Base-by-base conservation (phyloP, 2,113 vertebrate species). In the Odontesthes bonariensis region DNA sequence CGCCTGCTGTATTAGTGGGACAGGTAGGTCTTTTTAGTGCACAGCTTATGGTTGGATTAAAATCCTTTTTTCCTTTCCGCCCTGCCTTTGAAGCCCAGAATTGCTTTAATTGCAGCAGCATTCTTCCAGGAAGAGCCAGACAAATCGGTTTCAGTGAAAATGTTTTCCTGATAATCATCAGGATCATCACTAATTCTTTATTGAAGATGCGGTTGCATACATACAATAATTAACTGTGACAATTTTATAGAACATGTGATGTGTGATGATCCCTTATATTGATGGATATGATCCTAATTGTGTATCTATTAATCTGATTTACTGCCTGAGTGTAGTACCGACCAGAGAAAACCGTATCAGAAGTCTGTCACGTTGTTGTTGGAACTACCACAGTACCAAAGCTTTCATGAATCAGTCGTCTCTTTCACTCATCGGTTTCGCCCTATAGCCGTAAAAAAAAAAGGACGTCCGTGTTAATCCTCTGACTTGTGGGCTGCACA, bases 91-190 rank as follows among this genome's bases (percentile, higher is more conserved):
- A 70, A 47, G 56, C 8, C 2, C 31, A 35, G 33, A 14, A 9
- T 56, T 79, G 33, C 42, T 64, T 3, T 14, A 71, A 63, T 68
- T 13, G 16, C 17, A 49, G 33, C 3, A 0, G 38, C 27, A 23
- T 73, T 8, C 13, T 16, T 58, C 52, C 13, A 16, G 46, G 10
- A 59, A 60, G 58, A 52, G 22, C 59, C 11, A n/a, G 1, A 78
- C 79, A 8, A 65, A 77, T 74, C 27, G 1, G 31, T 73, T 63
- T 53, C 23, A 69, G 51, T 82, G n/a, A 68, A 69, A 74, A 58
- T 54, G 32, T 78, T 56, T 59, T 57, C 57, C 73, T 83, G 63
- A 59, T 65, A 54, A 70, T 73, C 33, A 33, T 85, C 83, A 83
- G 72, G 4, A 13, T 56, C 23, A 61, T 58, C 14, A 3, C 23